Evolutionary conservation across 2,888 invertebrate species (phyloP).

Genomic region (Oscheius sp.): DNA sequence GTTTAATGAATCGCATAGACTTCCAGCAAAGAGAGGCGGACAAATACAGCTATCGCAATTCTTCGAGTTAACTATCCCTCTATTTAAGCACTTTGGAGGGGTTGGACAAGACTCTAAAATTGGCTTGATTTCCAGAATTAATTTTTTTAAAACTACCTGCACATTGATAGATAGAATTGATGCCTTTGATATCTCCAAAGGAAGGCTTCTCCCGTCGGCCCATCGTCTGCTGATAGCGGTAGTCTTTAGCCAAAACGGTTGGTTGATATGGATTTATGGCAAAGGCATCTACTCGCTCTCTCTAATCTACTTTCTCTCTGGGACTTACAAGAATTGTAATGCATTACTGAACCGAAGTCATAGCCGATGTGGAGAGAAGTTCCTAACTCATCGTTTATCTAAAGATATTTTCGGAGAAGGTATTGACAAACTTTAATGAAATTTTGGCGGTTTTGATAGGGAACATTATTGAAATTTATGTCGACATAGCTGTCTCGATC

Average conservation of each 20-base stretch:
- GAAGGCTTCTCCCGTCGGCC: not conserved
- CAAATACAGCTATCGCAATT: not conserved
- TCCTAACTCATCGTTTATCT: constrained; percentile 1
- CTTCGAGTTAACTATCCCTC: not conserved
- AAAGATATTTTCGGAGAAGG: not conserved
- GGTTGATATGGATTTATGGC: not conserved
- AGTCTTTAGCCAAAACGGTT: not conserved
- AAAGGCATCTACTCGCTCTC: not conserved
- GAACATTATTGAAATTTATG: not conserved
- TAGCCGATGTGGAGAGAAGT: not conserved
- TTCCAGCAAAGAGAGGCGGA: constrained; percentile 7
- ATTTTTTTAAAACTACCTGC: not conserved
- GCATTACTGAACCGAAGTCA: constrained; percentile 6
- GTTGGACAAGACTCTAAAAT: constrained; percentile 1
- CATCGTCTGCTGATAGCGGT: not conserved
- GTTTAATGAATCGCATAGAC: not conserved
- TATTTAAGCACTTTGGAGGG: not conserved
- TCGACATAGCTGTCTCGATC: constrained; percentile 4
- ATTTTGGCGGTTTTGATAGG: not conserved
- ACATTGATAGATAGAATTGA: not conserved
- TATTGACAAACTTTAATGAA: not conserved
- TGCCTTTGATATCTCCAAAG: constrained; percentile 10
- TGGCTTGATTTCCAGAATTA: not conserved
- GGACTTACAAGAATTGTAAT: constrained; percentile 1
- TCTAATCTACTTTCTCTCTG: not conserved